A percentile compares a stretch with the other conserved stretches of the same genome.
These are phyloP conservation scores for Cyclophora albipunctata DNA, from an alignment of 2,888 invertebrate species.

Conservation along the genomic window DNA sequence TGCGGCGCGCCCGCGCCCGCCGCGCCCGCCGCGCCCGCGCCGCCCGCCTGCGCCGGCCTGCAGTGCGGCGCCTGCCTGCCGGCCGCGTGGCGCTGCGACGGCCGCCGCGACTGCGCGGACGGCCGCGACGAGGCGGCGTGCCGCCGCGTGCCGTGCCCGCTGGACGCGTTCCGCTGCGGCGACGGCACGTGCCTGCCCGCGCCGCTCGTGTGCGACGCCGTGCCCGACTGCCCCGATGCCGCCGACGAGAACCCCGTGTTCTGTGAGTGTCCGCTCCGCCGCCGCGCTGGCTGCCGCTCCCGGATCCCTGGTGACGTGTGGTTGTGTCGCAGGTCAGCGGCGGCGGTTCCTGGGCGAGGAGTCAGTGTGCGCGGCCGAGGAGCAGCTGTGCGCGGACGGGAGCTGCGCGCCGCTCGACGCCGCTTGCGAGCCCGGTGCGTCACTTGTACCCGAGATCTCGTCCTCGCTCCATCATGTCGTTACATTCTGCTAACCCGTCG, in stretches of 20 bases:
- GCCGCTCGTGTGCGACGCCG: constrained; percentile 82
- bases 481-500: neutral
- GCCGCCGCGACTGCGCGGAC: constrained; percentile 77
- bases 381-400: constrained; percentile 47
- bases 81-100: constrained; percentile 79
- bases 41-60: constrained; percentile 42
- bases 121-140: constrained; percentile 70
- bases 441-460: too few relatives aligned
- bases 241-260: constrained; percentile 71
- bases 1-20: constrained; percentile 36
- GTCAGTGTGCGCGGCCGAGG: constrained; percentile 31
- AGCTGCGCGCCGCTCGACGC: constrained; percentile 41
- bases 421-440: constrained; percentile 32
- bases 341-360: constrained; percentile 22
- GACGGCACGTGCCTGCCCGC: constrained; percentile 80
- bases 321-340: constrained; percentile 21
- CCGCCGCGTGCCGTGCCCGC: constrained; percentile 58
- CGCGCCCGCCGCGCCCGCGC: constrained; percentile 26
- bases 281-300: constrained; percentile 21
- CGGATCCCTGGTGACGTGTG: constrained; percentile 20
- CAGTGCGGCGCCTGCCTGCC: constrained; percentile 62
- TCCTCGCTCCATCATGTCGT: too few relatives aligned
- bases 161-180: constrained; percentile 59
- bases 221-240: constrained; percentile 76
- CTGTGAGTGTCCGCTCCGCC: constrained; percentile 29